Base-by-base conservation (phyloP, 1,140 invertebrate genomes). In the Cardiocondyla obscurior region DNA sequence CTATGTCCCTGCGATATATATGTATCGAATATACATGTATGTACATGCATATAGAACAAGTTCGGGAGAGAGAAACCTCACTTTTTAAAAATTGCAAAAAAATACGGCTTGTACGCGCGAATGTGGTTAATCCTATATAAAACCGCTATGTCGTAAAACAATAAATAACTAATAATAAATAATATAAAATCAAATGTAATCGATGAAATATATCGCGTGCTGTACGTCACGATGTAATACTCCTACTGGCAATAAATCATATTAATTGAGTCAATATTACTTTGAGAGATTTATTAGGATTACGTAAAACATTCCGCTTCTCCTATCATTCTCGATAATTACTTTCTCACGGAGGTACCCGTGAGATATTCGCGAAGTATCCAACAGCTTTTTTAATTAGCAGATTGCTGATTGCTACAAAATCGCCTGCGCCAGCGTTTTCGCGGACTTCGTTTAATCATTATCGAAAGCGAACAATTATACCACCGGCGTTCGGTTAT, bases 381-480 rank as follows among this genome's bases (percentile, higher is more conserved):
- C 10, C 44, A 1, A 19, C n/a, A 33, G 4, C 14, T 51, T 77
- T n/a, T 49, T 53, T 19, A 39, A 39, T 65, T 65, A 51, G 16
- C 62, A 28, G 25, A 46, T 53, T 22, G 33, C 30, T 36, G 16
- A 39, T 58, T 14, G 57, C 16, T 33, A 33, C 19, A 62, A 36
- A 33, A 25, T 33, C n/a, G 33, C 19, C 5, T 16, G 14, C 39
- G 22, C 14, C 42, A 19, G 22, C 3, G 19, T 65, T n/a, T n/a
- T 22, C 33, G 5, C 8, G 8, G 8, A 19, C 6, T 30, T 19
- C n/a, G 19, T 22, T 55, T 44, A 57, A 65, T 79, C 70, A 70
- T 55, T 81, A 79, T 86, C 74, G 74, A 22, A 44, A 44, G 28
- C 30, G 3, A 39, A 65, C 69, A 73, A 79, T 81, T 36, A 69